phyloP scores from a whole-genome alignment of 1,140 invertebrate genomes.

The Anastrepha obliqua region DNA sequence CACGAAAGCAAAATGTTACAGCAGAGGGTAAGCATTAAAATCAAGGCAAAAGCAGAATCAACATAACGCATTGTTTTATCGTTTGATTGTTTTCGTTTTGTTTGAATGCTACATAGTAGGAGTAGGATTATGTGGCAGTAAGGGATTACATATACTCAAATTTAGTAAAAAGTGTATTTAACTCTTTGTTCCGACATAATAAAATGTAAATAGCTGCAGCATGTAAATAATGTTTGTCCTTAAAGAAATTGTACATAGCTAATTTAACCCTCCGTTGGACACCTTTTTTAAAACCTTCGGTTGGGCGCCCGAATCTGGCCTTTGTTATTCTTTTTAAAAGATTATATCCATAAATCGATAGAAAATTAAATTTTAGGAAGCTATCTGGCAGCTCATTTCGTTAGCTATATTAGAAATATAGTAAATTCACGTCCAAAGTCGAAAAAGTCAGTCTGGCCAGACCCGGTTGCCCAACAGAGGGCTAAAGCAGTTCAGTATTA shows the following conservation, averaged over 20 bases:
- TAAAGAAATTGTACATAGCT: slow-evolving; percentile 4
- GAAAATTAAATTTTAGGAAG: no score
- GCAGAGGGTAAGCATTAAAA: slow-evolving; percentile 84
- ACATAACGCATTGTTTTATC: background rate
- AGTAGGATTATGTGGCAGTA: background rate
- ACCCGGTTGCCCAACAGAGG: no score
- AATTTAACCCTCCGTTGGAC: background rate
- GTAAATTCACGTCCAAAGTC: no score
- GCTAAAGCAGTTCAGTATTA: no score
- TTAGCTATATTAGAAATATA: no score
- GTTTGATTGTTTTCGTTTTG: slow-evolving; percentile 51
- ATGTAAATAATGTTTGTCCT: slow-evolving; percentile 7
- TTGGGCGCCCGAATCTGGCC: no score
- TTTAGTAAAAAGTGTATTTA: background rate
- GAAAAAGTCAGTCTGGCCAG: no score
- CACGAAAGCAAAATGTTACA: slow-evolving; percentile 85
- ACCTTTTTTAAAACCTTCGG: no score
- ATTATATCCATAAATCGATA: no score
- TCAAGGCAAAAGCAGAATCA: slow-evolving; percentile 53
- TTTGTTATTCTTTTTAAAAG: no score
- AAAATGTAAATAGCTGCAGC: slow-evolving; percentile 9
- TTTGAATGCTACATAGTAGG: background rate
- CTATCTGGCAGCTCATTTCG: no score
- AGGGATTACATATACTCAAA: background rate
- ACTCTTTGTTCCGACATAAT: background rate